Evolutionary conservation across 2,888 invertebrate species (phyloP), one percentile per base, ranked within the genome.

Genomic region (Cephus pulcher): DNA sequence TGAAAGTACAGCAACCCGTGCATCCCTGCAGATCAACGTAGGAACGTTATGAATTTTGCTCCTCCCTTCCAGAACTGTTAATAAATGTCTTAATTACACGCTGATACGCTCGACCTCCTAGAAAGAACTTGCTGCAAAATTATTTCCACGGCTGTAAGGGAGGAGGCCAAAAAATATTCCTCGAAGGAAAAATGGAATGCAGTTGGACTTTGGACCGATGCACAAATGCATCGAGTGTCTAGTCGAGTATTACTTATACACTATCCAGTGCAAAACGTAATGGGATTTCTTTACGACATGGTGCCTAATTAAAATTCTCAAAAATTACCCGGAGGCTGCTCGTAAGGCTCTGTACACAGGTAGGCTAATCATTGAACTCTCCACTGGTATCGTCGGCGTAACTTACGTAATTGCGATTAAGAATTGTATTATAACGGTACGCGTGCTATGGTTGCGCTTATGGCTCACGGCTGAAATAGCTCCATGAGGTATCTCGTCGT

Each of bases 231-330:
- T 56, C 15, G 6, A 56, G 40, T 56, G 23, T 56, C 40, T 9
- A 2, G 40, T 56, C 40, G 4, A 9, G 23, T 6, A 56, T 56
- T 23, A 23, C 40, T 40, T 23, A 9, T 23, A 9, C 40, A 6
- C 9, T 23, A 56, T 56, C 23, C 15, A 40, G 40, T 15, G 15
- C 40, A 56, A 56, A 33, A 71, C 32, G 30, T 30, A 71, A 71
- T 71, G 33, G 71, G 30, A 9, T 71, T 71, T 33, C 71, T 71
- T 71, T 71, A 71, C 71, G 71, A 71, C 71, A 33, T 12, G 15
- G 30, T 15, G 11, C 23, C 30, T 71, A 71, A 71, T 71, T 71
- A 71, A 71, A 71, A 71, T 71, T 71, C 71, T 33, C 11, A 6
- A 71, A 71, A 71, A 12, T 30, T 32, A 12, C 30, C 71, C 30